phyloP scores from a whole-genome alignment of 1,140 invertebrate species.

The Drosophila teissieri region DNA sequence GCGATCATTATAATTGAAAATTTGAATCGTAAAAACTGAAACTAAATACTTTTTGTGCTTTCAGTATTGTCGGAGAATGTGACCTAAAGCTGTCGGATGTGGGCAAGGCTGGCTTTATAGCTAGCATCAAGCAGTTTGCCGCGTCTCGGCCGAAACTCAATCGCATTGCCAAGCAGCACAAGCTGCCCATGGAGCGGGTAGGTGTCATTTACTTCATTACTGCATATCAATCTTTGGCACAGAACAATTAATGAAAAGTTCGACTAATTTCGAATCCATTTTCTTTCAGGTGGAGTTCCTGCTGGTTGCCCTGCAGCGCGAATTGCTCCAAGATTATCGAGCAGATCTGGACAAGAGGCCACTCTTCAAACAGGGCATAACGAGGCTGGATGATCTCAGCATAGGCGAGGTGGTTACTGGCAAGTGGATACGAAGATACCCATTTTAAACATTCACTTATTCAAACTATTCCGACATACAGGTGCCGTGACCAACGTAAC shows the following conservation, averaged over 20 bases:
- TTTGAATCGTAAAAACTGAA: conserved; percentile 22
- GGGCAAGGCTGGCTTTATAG: conserved; percentile 85
- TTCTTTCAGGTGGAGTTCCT: conserved; percentile 86
- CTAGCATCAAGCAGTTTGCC: conserved; percentile 77
- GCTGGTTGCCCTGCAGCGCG: conserved; percentile 87
- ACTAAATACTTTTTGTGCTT: conserved; percentile 35
- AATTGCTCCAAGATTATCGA: conserved; percentile 89
- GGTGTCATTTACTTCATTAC: not conserved
- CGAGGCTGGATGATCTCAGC: conserved; percentile 87
- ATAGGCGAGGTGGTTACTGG: conserved; percentile 86
- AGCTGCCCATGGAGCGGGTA: conserved; percentile 85
- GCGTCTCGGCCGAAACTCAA: conserved; percentile 43
- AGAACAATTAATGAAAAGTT: not conserved
- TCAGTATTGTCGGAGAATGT: conserved; percentile 84
- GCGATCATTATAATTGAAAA: conserved; percentile 8
- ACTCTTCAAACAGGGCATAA: conserved; percentile 88
- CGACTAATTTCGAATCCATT: not conserved
- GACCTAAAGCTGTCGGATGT: conserved; percentile 85
- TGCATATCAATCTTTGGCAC: not conserved
- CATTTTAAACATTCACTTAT: not conserved
- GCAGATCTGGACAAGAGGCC: conserved; percentile 87
- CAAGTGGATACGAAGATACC: not conserved
- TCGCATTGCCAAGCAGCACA: conserved; percentile 85
- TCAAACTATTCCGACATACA: not conserved
- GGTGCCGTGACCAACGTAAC: conserved; percentile 93